Percentiles rank a stretch among this genome's conserved stretches.
phyloP scores from a whole-genome alignment of 2,888 invertebrate genomes.

The Exephanes ischioxanthus region DNA sequence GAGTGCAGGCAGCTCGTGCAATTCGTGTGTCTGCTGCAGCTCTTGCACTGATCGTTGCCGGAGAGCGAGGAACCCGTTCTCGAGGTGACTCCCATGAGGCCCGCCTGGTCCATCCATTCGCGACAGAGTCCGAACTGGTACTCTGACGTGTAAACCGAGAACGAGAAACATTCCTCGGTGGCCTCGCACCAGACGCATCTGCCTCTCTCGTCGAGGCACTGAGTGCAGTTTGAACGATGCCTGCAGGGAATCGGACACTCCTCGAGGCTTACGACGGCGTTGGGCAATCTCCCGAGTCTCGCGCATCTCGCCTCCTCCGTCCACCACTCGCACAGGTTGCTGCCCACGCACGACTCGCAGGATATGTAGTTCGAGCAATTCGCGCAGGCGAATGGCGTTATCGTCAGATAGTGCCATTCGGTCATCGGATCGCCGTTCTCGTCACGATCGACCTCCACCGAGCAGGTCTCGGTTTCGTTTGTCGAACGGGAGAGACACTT shows the following conservation, averaged over 20 bases:
- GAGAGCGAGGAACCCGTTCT: constrained; percentile 77
- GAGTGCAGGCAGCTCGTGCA: constrained; percentile 93
- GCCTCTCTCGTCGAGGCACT: constrained; percentile 94
- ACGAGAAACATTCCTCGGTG: constrained; percentile 96
- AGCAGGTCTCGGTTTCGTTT: constrained; percentile 89
- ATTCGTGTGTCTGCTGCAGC: constrained; percentile 91
- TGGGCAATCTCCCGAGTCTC: constrained; percentile 90
- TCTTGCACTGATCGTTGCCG: constrained; percentile 90
- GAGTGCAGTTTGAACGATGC: constrained; percentile 90
- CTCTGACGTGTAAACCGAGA: constrained; percentile 97
- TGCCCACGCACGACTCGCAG: constrained; percentile 92
- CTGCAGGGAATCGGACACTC: constrained; percentile 94
- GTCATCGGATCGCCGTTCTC: constrained; percentile 86
- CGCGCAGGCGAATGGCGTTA: constrained; percentile 93
- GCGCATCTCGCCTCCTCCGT: constrained; percentile 95
- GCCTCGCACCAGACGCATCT: constrained; percentile 98
- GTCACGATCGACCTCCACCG: constrained; percentile 85
- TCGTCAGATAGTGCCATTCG: constrained; percentile 93
- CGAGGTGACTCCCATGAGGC: constrained; percentile 83
- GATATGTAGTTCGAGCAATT: constrained; percentile 96
- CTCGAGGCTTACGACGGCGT: constrained; percentile 88
- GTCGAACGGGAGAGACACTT: constrained; percentile 89
- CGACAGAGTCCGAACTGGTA: constrained; percentile 97
- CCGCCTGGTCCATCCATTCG: constrained; percentile 96
- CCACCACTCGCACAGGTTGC: constrained; percentile 96